Evolutionary conservation across 2,797 vertebrate species (phyloP), one percentile per base, ranked within the genome.

Genomic region (Neostethus bicornis): DNA sequence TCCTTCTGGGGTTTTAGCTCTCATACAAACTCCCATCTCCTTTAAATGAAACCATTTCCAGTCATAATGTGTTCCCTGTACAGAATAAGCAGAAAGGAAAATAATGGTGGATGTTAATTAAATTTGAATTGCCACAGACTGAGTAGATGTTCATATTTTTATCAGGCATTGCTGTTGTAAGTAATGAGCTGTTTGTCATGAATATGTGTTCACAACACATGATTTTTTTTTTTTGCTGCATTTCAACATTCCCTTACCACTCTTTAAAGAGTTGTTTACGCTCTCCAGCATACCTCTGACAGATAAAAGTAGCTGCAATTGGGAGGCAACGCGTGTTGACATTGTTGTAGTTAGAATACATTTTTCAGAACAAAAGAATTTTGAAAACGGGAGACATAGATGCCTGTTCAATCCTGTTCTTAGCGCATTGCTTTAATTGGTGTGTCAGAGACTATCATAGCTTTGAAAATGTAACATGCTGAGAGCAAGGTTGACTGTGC

Each of bases 11-110:
- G 88, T 90, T 88, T 86, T 84, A 72, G 90, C 75, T 47, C 84
- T 75, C n/a, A 63, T 93, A 93, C 94, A 92, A 91, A 93, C 93
- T 65, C 66, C 69, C 68, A 80, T 70, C 91, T 93, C 85, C 93
- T 92, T 88, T 86, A 79, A 91, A 88, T 89, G 83, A 93, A 78
- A 88, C 89, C 68, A 42, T 83, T 90, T 89, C 90, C 90, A 91
- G 84, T 73, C 55, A 74, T 83, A 75, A 73, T 70, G 53, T 25
- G 29, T 45, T 65, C 42, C 7, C 54, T 48, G 61, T 61, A 67
- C n/a, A 69, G 55, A 54, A 72, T 39, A 43, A 60, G 45, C 37
- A 37, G 37, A 73, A 43, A 64, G 54, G 34, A 66, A 52, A 51
- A 23, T 58, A 49, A 69, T 55, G 28, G 34, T 49, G 51, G 25